Percentiles rank a stretch among this genome's conserved stretches.
phyloP scores from a whole-genome alignment of 2,888 invertebrate genomes.

The Diplazon laetatorius region DNA sequence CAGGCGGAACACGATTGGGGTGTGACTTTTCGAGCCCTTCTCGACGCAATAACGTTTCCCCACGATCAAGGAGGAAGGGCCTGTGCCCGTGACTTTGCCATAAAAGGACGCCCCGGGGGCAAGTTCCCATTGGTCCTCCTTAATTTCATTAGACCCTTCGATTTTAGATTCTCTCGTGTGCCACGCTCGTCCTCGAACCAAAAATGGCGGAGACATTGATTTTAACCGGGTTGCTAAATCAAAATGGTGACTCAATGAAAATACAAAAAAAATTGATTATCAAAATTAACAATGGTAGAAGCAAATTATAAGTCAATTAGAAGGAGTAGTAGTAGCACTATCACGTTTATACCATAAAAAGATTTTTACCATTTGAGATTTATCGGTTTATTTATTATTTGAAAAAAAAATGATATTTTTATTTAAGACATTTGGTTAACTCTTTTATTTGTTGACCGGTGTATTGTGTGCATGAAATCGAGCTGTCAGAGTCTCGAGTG shows the following conservation, averaged over 20 bases:
- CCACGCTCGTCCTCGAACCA: constrained; percentile 35
- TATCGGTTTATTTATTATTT: constrained; percentile 16
- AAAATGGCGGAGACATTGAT: constrained; percentile 68
- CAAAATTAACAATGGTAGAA: not conserved
- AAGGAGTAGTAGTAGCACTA: no score
- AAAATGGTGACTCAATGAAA: constrained; percentile 43
- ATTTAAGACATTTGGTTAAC: no score
- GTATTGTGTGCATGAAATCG: no score
- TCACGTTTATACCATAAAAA: no score
- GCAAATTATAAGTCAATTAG: not conserved
- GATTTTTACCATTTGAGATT: constrained; percentile 24
- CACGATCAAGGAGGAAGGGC: constrained; percentile 45
- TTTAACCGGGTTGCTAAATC: not conserved
- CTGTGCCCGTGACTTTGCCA: constrained; percentile 7
- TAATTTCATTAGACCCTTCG: constrained; percentile 78
- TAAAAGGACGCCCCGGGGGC: constrained; percentile 69
- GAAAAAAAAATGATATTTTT: no score
- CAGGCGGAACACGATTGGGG: constrained; percentile 69
- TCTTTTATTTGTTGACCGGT: not conserved
- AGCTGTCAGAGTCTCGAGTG: no score
- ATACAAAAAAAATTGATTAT: no score
- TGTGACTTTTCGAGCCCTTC: constrained; percentile 78
- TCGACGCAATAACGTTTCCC: constrained; percentile 23
- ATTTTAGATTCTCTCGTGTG: constrained; percentile 70
- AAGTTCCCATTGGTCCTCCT: constrained; percentile 73